phyloP scores from a whole-genome alignment of 2,888 invertebrate species.

The Calliphora vomitoria region DNA sequence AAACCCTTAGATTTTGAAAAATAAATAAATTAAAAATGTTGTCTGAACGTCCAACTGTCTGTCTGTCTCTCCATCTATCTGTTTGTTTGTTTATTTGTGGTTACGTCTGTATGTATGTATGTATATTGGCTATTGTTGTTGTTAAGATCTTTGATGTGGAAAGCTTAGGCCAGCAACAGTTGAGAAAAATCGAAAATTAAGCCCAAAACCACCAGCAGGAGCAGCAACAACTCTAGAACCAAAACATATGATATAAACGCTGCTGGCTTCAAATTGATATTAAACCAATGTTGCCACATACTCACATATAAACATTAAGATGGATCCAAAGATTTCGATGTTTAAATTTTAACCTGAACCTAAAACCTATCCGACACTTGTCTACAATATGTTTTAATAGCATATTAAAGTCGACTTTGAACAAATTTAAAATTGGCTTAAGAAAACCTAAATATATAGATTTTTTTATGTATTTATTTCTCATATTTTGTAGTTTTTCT shows the following conservation, averaged over 20 bases:
- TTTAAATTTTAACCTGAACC: too few relatives aligned
- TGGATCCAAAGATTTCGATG: too few relatives aligned
- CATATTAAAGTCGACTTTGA: too few relatives aligned
- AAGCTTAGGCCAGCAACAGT: slow-evolving; percentile 53
- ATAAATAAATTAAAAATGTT: neutral
- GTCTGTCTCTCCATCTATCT: neutral
- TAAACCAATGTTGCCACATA: too few relatives aligned
- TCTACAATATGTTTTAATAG: too few relatives aligned
- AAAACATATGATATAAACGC: slow-evolving; percentile 41
- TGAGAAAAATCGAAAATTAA: slow-evolving; percentile 5
- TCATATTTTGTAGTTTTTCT: too few relatives aligned
- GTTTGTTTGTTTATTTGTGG: neutral
- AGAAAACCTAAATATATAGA: too few relatives aligned
- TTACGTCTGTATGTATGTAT: neutral
- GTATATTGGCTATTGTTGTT: neutral
- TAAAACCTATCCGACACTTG: too few relatives aligned
- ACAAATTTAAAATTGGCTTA: too few relatives aligned
- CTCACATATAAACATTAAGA: too few relatives aligned
- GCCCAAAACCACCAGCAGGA: neutral
- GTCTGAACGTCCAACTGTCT: neutral
- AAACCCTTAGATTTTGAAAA: neutral
- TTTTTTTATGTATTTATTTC: too few relatives aligned
- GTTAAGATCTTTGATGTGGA: slow-evolving; percentile 51
- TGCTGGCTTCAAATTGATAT: neutral
- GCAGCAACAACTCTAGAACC: slow-evolving; percentile 7